Evolutionary conservation across 2,888 invertebrate species (phyloP).

Genomic region (Tenthredo distinguenda): DNA sequence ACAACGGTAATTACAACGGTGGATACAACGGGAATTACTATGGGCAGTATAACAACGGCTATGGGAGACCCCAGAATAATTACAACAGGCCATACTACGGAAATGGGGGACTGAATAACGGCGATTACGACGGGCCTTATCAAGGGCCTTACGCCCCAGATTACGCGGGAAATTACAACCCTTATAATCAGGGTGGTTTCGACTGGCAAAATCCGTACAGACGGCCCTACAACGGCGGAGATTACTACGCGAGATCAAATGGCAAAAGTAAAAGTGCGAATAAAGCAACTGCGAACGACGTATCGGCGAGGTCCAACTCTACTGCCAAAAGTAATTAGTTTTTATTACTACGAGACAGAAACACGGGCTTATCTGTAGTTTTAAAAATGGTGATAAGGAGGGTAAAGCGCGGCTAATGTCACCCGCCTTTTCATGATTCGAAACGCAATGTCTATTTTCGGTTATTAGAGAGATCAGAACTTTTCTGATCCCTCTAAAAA

Average conservation of each 20-base stretch:
- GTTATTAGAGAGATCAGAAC: neutral
- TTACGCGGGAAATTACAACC: constrained; percentile 48
- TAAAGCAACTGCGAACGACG: neutral
- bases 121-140: constrained; percentile 42
- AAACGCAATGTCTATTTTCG: neutral
- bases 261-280: constrained; percentile 38
- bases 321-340: neutral
- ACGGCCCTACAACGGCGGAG: neutral
- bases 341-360: neutral
- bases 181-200: constrained; percentile 48
- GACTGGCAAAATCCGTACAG: constrained; percentile 53
- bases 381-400: neutral
- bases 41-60: constrained; percentile 34
- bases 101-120: neutral
- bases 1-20: constrained; percentile 53
- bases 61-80: constrained; percentile 32
- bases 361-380: neutral
- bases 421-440: neutral
- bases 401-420: neutral
- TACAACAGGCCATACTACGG: constrained; percentile 23
- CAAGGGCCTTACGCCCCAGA: constrained; percentile 48
- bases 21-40: constrained; percentile 29
- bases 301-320: neutral
- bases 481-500: too few species aligned
- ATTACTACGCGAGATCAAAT: constrained; percentile 46